Evolutionary conservation across 2,113 vertebrate species (phyloP).

Genomic region (Hassar affinis): DNA sequence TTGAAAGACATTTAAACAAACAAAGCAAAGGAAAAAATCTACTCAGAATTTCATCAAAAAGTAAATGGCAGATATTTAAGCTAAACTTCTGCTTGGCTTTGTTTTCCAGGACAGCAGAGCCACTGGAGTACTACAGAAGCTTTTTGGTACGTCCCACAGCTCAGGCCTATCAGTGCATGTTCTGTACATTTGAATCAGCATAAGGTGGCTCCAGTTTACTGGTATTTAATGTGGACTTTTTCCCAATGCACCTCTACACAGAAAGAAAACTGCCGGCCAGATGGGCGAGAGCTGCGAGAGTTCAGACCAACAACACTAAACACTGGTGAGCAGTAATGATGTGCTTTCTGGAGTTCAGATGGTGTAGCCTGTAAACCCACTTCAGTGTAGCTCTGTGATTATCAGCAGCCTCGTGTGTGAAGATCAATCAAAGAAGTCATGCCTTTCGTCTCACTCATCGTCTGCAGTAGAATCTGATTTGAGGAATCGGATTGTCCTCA

Average conservation of each 20-base stretch:
- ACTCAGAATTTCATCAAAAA: not conserved
- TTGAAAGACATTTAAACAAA: not conserved
- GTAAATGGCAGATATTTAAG: not conserved
- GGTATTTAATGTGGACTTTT: not conserved
- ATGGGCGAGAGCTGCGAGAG: slow-evolving; percentile 90
- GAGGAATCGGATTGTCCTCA: not conserved
- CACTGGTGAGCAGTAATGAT: slow-evolving; percentile 76
- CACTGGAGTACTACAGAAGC: slow-evolving; percentile 90
- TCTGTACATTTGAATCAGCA: not conserved
- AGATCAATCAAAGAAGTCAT: not conserved
- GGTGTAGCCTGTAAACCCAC: not conserved
- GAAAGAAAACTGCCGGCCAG: slow-evolving; percentile 95
- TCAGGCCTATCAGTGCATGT: not conserved
- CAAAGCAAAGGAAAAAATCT: not conserved
- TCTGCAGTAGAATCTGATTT: not conserved
- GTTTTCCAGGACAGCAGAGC: slow-evolving; percentile 85
- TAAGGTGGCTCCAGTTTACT: not conserved
- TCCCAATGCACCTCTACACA: slow-evolving; percentile 55
- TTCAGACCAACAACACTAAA: slow-evolving; percentile 96
- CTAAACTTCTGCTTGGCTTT: not conserved
- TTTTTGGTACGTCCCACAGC: slow-evolving; percentile 82
- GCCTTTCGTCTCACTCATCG: not conserved
- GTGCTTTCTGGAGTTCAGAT: not conserved
- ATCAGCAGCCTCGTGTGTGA: not conserved
- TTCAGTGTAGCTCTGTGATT: not conserved